Percentiles rank a stretch among this genome's conserved stretches.
Evolutionary conservation across 2,113 vertebrate species (phyloP).

Genomic region (Gymnogyps californianus): DNA sequence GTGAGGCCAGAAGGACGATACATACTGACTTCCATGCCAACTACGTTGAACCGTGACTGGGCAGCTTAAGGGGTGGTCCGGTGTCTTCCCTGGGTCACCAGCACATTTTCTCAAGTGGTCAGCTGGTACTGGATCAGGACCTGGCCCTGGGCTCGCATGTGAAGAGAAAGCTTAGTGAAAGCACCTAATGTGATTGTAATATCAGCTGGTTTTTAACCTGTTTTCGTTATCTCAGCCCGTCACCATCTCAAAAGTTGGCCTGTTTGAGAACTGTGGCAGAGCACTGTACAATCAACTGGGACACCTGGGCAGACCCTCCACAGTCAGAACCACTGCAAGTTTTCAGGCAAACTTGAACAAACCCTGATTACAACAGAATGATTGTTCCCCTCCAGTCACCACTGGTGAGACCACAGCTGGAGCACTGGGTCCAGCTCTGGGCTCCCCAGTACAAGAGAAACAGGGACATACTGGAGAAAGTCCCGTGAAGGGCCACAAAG

Average conservation of each 20-base stretch:
- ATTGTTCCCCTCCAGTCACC: not conserved
- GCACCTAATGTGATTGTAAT: not conserved
- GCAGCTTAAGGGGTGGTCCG: not conserved
- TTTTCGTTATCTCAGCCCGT: not conserved
- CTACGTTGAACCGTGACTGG: fast-evolving
- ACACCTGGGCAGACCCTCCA: not conserved
- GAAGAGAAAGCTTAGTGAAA: not conserved
- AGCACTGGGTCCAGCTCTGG: not conserved
- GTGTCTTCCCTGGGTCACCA: not conserved
- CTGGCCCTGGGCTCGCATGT: no score
- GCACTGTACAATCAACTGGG: not conserved
- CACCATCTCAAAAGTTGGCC: not conserved
- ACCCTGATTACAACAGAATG: not conserved
- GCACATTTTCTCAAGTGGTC: not conserved
- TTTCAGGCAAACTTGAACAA: not conserved
- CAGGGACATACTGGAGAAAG: not conserved
- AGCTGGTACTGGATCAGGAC: not conserved
- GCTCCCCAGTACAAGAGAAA: not conserved
- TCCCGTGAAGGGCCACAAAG: not conserved
- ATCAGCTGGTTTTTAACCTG: not conserved
- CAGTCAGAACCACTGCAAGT: not conserved
- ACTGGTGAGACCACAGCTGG: not conserved
- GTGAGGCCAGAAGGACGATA: not conserved
- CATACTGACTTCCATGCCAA: not conserved
- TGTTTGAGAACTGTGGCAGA: not conserved